A percentile compares a stretch with the other conserved stretches of the same genome.
These are phyloP conservation scores for Hozukius guyotensis DNA, from an alignment of 2,797 vertebrate genomes.

Conservation along the genomic window DNA sequence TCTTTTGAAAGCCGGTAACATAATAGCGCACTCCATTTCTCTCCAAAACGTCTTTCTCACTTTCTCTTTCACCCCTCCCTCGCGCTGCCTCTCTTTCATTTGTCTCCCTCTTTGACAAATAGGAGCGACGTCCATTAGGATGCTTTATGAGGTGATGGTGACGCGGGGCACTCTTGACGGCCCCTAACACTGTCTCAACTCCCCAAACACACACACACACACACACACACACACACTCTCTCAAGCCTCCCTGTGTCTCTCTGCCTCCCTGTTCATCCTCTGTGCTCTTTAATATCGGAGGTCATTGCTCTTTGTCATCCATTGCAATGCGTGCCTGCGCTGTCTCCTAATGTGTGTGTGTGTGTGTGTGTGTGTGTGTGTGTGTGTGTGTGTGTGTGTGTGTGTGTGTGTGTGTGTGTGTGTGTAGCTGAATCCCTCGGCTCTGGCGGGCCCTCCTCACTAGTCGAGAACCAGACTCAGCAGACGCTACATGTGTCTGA, in stretches of 20 bases:
- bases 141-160: conserved; percentile 83
- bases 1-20: conserved; percentile 73
- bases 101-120: conserved; percentile 76
- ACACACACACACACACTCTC: conserved; percentile 8
- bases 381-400: conserved; percentile 26
- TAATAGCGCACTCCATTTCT: conserved; percentile 76
- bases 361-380: conserved; percentile 26
- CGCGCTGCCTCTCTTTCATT: conserved; percentile 63
- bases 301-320: conserved; percentile 76
- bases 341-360: conserved; percentile 23
- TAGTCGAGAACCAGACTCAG: conserved; percentile 47
- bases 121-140: conserved; percentile 75
- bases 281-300: conserved; percentile 75
- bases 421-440: conserved; percentile 33
- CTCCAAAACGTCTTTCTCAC: conserved; percentile 74
- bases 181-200: conserved; percentile 65
- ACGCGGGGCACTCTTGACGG: conserved; percentile 71
- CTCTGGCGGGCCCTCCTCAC: conserved; percentile 28
- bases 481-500: conserved; percentile 66
- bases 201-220: conserved; percentile 32
- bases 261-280: conserved; percentile 55
- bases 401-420: conserved; percentile 30
- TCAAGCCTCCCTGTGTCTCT: conserved; percentile 33
- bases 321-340: conserved; percentile 27
- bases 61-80: conserved; percentile 56